Evolutionary conservation across 2,888 invertebrate species (phyloP).

Genomic region (Cyaniris semiargus): DNA sequence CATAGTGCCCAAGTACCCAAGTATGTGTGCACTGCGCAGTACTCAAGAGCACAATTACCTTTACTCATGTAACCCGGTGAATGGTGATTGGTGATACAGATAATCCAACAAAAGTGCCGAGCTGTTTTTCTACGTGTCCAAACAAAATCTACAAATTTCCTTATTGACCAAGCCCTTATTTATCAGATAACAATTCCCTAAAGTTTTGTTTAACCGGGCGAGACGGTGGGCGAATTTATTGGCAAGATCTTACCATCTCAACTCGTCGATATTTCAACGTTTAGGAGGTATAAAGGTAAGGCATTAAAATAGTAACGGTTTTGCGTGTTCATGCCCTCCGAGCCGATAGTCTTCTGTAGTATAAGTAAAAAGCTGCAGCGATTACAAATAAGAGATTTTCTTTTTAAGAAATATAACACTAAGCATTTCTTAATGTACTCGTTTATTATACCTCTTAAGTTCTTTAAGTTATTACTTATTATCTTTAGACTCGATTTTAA

Average conservation of each 20-base stretch:
- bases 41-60: too few relatives aligned
- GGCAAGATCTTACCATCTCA: not conserved
- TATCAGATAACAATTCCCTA: constrained; percentile 1
- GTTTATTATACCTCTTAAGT: too few relatives aligned
- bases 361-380: not conserved
- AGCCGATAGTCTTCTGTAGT: not conserved
- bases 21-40: too few relatives aligned
- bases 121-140: not conserved
- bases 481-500: too few relatives aligned
- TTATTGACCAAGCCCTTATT: not conserved
- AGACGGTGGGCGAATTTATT: not conserved
- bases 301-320: constrained; percentile 22
- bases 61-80: too few relatives aligned
- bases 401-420: not conserved
- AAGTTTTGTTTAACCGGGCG: not conserved
- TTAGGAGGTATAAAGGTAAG: constrained; percentile 23
- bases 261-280: constrained; percentile 14
- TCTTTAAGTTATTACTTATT: too few relatives aligned
- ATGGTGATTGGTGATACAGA: too few relatives aligned
- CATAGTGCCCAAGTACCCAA: too few relatives aligned
- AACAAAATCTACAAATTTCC: not conserved
- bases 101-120: not conserved
- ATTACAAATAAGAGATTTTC: not conserved
- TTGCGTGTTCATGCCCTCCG: constrained; percentile 11
- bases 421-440: not conserved